phyloP scores from a whole-genome alignment of 2,113 vertebrate species.

The Entomyzon cyanotis region DNA sequence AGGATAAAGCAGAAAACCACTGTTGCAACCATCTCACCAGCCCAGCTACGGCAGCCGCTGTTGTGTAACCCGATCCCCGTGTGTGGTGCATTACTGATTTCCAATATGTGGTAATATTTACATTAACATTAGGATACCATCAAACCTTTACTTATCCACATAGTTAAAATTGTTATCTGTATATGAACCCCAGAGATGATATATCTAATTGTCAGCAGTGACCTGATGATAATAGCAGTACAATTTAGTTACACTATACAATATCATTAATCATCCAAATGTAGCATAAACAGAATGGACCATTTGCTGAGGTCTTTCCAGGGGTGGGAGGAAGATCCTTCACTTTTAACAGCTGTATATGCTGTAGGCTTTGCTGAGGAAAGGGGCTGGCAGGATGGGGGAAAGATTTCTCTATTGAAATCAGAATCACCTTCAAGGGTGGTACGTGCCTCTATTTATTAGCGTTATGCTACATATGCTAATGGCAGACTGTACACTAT shows the following conservation, averaged over 20 bases:
- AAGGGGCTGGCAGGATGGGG: background rate
- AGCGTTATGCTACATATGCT: constrained; percentile 82
- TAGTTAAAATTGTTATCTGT: constrained; percentile 82
- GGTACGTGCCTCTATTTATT: constrained; percentile 76
- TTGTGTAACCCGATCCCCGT: background rate
- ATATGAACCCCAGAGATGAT: constrained; percentile 78
- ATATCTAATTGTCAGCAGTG: constrained; percentile 82
- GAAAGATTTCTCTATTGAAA: background rate
- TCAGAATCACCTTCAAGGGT: constrained; percentile 59
- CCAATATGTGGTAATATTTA: constrained; percentile 61
- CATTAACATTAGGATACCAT: constrained; percentile 67
- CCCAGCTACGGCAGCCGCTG: background rate
- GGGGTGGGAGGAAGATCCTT: constrained; percentile 34
- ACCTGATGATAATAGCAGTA: constrained; percentile 82
- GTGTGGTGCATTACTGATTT: constrained; percentile 15
- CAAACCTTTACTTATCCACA: constrained; percentile 71
- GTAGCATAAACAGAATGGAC: constrained; percentile 67
- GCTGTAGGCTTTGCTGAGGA: background rate
- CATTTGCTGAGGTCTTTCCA: constrained; percentile 20
- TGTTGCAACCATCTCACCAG: background rate
- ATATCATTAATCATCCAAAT: constrained; percentile 77
- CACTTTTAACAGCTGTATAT: background rate
- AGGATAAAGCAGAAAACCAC: background rate
- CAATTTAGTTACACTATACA: constrained; percentile 80
- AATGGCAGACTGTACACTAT: constrained; percentile 81